Conservation (phyloP, 2,888 invertebrate genomes). For the Machimus rusticus region DNA sequence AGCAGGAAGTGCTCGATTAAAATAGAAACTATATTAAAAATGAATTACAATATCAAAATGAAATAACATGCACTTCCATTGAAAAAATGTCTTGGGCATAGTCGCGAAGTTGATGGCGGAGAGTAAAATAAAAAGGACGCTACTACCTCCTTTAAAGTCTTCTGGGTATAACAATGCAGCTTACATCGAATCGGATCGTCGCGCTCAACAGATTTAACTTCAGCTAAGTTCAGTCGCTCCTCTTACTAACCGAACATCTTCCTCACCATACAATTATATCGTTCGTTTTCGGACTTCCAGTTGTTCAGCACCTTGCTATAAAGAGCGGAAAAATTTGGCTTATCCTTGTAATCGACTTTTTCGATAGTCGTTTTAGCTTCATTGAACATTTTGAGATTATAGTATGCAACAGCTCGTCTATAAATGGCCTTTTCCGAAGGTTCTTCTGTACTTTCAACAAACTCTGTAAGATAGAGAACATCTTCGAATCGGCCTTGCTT, state of each 20-base stretch:
- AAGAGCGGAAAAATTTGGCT: slow-evolving; percentile 70
- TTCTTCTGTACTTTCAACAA: slow-evolving; percentile 58
- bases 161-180: not conserved
- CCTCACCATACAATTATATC: slow-evolving; percentile 65
- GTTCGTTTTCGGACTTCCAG: slow-evolving; percentile 69
- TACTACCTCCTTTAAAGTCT: not conserved
- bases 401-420: slow-evolving; percentile 64
- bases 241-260: slow-evolving; percentile 64
- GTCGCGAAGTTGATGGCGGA: not conserved
- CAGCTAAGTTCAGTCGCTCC: not conserved
- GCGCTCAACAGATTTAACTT: not conserved
- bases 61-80: slow-evolving; percentile 22
- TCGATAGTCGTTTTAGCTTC: slow-evolving; percentile 69
- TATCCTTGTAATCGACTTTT: slow-evolving; percentile 68
- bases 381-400: slow-evolving; percentile 70
- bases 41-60: slow-evolving; percentile 21
- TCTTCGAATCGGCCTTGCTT: slow-evolving; percentile 72
- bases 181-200: not conserved
- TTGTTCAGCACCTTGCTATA: slow-evolving; percentile 68
- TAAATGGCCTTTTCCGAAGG: slow-evolving; percentile 65
- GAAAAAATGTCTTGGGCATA: not conserved
- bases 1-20: not conserved
- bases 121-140: not conserved
- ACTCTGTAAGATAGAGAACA: slow-evolving; percentile 70
- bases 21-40: slow-evolving; percentile 31